Evolutionary conservation across 2,888 invertebrate genomes (phyloP).

Genomic region (Fissipunctia ypsillon): DNA sequence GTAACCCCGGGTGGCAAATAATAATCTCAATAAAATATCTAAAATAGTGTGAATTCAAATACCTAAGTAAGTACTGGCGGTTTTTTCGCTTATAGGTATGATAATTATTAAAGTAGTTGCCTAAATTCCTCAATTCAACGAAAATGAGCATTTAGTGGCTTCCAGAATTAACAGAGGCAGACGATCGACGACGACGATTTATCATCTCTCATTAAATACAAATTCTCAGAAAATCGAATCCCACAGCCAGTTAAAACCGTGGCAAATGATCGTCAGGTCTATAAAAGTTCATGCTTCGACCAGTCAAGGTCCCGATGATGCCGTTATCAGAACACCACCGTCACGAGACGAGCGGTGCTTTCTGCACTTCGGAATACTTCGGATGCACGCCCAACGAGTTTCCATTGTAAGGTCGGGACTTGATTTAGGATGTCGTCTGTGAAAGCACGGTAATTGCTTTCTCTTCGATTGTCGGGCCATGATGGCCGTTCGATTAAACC

Average conservation of each 20-base stretch:
- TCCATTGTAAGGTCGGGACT: constrained; percentile 71
- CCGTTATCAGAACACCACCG: constrained; percentile 88
- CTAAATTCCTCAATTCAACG: neutral
- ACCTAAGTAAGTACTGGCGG: neutral
- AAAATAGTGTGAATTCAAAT: neutral
- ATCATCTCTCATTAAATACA: constrained; percentile 39
- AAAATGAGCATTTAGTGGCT: neutral
- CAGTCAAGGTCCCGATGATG: constrained; percentile 84
- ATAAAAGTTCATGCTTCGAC: constrained; percentile 79
- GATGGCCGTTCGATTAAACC: constrained; percentile 56
- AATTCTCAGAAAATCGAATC: constrained; percentile 39
- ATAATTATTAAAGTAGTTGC: neutral
- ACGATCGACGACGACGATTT: no score
- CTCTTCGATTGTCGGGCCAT: constrained; percentile 58
- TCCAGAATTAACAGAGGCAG: neutral
- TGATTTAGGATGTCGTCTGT: constrained; percentile 63
- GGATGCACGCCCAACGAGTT: constrained; percentile 68
- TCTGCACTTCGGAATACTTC: constrained; percentile 66
- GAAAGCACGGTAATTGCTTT: constrained; percentile 67
- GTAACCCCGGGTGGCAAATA: constrained; percentile 3
- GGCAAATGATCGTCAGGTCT: constrained; percentile 73
- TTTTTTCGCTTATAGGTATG: neutral
- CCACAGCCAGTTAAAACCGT: constrained; percentile 61
- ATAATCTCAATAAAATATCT: constrained; percentile 1
- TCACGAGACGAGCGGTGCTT: constrained; percentile 82